Conservation (phyloP, 1,140 invertebrate species). For the Antheraea pernyi region DNA sequence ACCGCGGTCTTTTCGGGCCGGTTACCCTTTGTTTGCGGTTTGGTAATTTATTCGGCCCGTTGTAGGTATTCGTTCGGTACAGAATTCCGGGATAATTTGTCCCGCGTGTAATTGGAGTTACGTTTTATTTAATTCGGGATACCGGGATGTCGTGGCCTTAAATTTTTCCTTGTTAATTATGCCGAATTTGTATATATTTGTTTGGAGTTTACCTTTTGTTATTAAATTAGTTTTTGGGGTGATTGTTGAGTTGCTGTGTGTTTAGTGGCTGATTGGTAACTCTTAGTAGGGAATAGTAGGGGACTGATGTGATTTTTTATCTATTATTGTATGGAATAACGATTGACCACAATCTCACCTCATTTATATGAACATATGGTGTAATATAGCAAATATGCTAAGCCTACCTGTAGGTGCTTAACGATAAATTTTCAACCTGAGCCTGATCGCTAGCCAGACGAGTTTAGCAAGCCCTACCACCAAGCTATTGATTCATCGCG, state of each 20-base stretch:
- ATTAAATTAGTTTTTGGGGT: background rate
- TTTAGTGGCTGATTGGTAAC: too few species aligned
- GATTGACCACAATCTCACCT: too few species aligned
- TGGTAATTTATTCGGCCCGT: constrained; percentile 49
- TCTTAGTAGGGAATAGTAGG: too few species aligned
- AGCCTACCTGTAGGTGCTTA: too few species aligned
- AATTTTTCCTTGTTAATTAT: constrained; percentile 5
- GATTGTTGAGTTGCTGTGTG: too few species aligned
- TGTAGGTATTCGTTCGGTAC: constrained; percentile 22
- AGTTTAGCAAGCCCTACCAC: too few species aligned
- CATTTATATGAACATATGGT: background rate
- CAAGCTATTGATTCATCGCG: too few species aligned
- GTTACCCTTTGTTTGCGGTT: constrained; percentile 54
- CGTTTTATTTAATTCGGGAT: constrained; percentile 10
- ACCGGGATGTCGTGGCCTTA: background rate
- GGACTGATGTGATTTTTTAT: too few species aligned
- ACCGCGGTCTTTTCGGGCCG: constrained; percentile 40
- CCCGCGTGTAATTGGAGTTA: constrained; percentile 38
- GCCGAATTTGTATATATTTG: background rate
- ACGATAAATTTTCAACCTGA: too few species aligned
- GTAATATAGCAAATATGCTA: background rate
- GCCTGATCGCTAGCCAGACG: too few species aligned
- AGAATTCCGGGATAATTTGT: constrained; percentile 62
- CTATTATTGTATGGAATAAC: too few species aligned
- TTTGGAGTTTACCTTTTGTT: background rate